A percentile compares a stretch with the other conserved stretches of the same genome.
These are phyloP conservation scores for Latrodectus elegans DNA, from an alignment of 2,888 invertebrate genomes.

Conservation along the genomic window DNA sequence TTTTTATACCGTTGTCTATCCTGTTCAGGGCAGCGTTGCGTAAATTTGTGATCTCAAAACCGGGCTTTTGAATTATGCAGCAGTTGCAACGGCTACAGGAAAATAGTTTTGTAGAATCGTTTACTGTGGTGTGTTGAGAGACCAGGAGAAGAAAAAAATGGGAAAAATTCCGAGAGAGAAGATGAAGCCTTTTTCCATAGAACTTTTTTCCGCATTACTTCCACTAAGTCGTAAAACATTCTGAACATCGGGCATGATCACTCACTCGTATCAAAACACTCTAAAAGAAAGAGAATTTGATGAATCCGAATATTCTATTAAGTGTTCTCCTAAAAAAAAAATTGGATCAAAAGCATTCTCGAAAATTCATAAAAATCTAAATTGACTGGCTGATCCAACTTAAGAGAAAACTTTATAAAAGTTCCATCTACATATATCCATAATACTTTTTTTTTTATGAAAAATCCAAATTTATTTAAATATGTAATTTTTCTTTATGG, in stretches of 20 bases:
- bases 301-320: neutral
- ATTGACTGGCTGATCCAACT: neutral
- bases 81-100: neutral
- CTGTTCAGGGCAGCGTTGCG: slow-evolving; percentile 14
- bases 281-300: neutral
- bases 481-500: too few species aligned
- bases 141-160: neutral
- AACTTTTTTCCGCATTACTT: neutral
- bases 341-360: neutral
- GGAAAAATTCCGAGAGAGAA: neutral
- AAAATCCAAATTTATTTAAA: too few species aligned
- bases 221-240: neutral
- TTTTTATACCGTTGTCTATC: neutral
- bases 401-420: neutral
- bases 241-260: neutral
- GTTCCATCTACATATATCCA: too few species aligned
- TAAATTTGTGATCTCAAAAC: slow-evolving; percentile 40
- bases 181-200: neutral
- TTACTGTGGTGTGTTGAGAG: neutral
- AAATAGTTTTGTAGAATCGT: neutral
- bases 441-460: too few species aligned
- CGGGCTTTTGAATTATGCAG: slow-evolving; percentile 46
- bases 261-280: neutral
- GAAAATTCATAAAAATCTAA: neutral
- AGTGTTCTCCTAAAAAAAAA: neutral